Conservation (phyloP, 2,797 vertebrate genomes). For the Benthosema pterotum region DNA sequence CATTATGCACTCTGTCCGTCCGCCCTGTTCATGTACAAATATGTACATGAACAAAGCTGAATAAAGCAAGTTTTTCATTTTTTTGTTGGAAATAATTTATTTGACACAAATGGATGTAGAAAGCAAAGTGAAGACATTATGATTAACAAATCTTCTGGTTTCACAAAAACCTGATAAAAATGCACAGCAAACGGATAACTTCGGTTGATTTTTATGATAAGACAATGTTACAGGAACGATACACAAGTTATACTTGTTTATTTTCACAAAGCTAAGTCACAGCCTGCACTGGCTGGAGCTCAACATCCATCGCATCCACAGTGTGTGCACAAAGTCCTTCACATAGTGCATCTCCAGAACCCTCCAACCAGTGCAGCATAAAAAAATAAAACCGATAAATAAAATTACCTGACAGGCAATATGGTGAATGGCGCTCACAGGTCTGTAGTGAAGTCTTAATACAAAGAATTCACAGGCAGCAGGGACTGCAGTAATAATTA, state of each 20-base stretch:
- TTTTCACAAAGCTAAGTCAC: not conserved
- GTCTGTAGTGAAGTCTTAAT: no score
- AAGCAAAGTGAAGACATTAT: not conserved
- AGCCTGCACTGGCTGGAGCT: not conserved
- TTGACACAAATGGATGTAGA: not conserved
- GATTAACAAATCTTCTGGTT: conserved; percentile 15
- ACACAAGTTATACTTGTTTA: not conserved
- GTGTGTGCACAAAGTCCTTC: not conserved
- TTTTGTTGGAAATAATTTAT: not conserved
- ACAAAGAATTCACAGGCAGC: no score
- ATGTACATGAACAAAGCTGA: no score
- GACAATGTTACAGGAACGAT: conserved; percentile 4
- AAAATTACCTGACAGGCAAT: no score
- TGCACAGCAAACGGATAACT: not conserved
- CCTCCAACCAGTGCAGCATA: no score
- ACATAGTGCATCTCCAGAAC: no score
- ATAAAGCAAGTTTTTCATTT: no score
- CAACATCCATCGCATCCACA: conserved; percentile 1
- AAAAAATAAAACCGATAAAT: no score
- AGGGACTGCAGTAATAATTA: no score
- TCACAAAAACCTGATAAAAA: conserved; percentile 1
- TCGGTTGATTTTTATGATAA: not conserved
- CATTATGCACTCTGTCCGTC: no score
- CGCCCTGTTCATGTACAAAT: no score
- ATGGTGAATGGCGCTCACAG: no score